Evolutionary conservation across 2,888 invertebrate genomes (phyloP).

Genomic region (Melikaiella ostensackeni): DNA sequence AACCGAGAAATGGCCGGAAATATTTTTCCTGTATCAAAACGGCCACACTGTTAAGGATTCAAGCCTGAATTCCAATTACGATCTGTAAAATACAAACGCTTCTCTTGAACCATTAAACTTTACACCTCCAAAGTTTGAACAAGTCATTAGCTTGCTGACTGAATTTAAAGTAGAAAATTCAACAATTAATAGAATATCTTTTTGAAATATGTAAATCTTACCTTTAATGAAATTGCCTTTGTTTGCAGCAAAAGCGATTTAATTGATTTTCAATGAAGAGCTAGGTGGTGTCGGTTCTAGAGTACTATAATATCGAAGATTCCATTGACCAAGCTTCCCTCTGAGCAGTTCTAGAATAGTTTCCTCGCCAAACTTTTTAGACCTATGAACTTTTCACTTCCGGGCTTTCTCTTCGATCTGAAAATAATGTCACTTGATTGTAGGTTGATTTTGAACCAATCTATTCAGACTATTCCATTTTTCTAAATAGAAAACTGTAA

Average conservation of each 20-base stretch:
- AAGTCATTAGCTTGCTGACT: background rate
- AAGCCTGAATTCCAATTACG: background rate
- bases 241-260: background rate
- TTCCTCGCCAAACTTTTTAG: background rate
- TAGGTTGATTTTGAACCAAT: no score
- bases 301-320: background rate
- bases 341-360: slow-evolving; percentile 2
- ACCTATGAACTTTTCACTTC: slow-evolving; percentile 17
- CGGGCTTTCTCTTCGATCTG: slow-evolving; percentile 11
- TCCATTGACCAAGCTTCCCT: slow-evolving; percentile 21
- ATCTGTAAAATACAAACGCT: background rate
- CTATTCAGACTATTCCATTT: no score
- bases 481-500: no score
- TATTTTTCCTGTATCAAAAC: no score
- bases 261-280: slow-evolving; percentile 21
- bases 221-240: background rate
- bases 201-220: background rate
- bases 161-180: slow-evolving; percentile 4
- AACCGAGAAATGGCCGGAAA: no score
- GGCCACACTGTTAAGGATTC: no score
- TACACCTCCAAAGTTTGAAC: background rate
- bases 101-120: background rate
- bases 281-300: background rate
- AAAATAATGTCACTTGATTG: slow-evolving; percentile 24
- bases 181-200: background rate